phyloP scores from a whole-genome alignment of 1,140 invertebrate species.

The Matsumurasca onukii region DNA sequence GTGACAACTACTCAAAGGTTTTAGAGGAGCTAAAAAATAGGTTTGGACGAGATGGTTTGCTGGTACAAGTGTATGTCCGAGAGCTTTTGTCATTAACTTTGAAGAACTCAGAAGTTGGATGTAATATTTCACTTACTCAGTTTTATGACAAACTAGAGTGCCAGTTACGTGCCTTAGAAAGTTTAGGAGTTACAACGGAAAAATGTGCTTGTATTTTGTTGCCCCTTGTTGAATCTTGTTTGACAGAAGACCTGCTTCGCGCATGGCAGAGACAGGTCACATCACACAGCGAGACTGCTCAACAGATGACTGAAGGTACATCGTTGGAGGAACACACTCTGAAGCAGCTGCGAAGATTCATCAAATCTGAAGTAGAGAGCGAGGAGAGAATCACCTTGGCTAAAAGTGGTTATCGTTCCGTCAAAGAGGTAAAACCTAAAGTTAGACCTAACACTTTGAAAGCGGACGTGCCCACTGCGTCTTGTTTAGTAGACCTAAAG shows the following conservation, averaged over 20 bases:
- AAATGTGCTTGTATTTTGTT: neutral
- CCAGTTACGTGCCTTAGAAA: neutral
- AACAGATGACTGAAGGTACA: too few relatives aligned
- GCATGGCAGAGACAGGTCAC: too few relatives aligned
- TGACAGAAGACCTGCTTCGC: too few relatives aligned
- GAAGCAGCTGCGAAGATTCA: too few relatives aligned
- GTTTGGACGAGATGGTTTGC: neutral
- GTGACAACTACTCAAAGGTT: conserved; percentile 1
- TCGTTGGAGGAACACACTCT: too few relatives aligned
- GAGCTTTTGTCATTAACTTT: neutral
- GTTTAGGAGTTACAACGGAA: neutral
- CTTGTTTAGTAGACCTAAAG: too few relatives aligned
- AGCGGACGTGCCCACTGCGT: too few relatives aligned
- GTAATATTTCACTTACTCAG: neutral
- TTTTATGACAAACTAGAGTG: too few relatives aligned
- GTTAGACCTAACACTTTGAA: too few relatives aligned
- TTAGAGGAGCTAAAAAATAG: neutral
- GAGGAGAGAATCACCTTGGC: neutral
- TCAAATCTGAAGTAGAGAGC: neutral
- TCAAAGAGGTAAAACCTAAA: neutral
- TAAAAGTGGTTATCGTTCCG: neutral
- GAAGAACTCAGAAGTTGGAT: neutral
- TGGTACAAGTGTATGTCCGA: neutral
- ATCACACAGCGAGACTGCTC: too few relatives aligned
- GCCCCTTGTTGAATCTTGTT: too few relatives aligned